These are phyloP conservation scores for Caenorhabditis sp. DNA, from an alignment of 2,888 invertebrate species.

Conservation along the genomic window DNA sequence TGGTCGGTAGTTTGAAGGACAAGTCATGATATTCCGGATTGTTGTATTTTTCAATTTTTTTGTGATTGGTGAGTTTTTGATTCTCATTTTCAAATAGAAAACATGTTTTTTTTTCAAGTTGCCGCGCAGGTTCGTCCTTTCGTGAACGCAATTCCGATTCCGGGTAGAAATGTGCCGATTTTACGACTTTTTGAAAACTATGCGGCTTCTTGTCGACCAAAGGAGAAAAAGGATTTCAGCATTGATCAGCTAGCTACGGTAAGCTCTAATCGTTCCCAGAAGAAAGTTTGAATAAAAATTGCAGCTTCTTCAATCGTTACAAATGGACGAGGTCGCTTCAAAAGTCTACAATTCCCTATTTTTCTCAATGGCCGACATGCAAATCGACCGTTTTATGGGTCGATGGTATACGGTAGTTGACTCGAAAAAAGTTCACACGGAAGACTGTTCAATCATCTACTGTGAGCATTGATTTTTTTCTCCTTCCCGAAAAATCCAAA, in stretches of 20 bases:
- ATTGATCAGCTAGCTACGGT: constrained; percentile 61
- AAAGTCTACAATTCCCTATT: constrained; percentile 64
- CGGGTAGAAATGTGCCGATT: constrained; percentile 48
- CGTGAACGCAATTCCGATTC: constrained; percentile 1
- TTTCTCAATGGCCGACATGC: constrained; percentile 65
- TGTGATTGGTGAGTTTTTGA: neutral
- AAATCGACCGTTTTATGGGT: constrained; percentile 63
- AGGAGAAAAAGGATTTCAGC: constrained; percentile 43
- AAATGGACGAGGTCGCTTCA: constrained; percentile 66
- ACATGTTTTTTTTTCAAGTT: neutral
- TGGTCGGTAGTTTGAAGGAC: too few relatives aligned
- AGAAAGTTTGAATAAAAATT: too few relatives aligned
- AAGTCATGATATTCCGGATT: too few relatives aligned
- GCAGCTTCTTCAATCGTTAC: constrained; percentile 61
- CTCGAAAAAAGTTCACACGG: constrained; percentile 63
- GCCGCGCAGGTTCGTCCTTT: constrained; percentile 5
- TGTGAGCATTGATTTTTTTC: constrained; percentile 43
- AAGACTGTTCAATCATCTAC: constrained; percentile 62
- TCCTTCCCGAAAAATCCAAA: neutral
- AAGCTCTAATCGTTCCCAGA: too few relatives aligned
- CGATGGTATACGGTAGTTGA: constrained; percentile 69
- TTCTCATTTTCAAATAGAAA: too few relatives aligned
- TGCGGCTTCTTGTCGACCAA: constrained; percentile 56
- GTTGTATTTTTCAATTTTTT: too few relatives aligned
- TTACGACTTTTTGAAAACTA: constrained; percentile 64